These are phyloP conservation scores for Brachyptera putata DNA, from an alignment of 2,888 invertebrate species.

Conservation along the genomic window DNA sequence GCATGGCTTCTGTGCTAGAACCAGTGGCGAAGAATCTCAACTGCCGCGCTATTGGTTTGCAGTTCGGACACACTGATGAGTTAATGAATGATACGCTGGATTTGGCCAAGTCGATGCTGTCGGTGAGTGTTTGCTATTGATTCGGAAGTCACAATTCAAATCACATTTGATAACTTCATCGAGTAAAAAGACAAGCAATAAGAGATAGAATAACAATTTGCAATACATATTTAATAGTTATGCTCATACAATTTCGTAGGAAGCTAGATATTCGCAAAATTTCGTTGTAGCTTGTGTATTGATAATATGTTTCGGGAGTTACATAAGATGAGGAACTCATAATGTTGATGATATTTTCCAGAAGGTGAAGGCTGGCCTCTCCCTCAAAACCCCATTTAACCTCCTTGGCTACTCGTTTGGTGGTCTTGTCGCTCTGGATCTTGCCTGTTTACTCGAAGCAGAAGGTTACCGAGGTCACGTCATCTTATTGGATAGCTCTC, in stretches of 20 bases:
- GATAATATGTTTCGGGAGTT: too few relatives aligned
- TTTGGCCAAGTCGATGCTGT: neutral
- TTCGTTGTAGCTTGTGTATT: too few relatives aligned
- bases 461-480: neutral
- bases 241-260: too few relatives aligned
- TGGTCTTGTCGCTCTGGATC: neutral
- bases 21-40: neutral
- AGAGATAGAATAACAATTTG: too few relatives aligned
- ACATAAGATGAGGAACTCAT: too few relatives aligned
- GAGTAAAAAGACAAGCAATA: too few relatives aligned
- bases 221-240: too few relatives aligned
- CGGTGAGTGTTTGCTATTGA: neutral
- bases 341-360: too few relatives aligned
- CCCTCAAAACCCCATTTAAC: neutral
- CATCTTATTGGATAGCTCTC: neutral
- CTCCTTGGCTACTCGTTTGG: conserved; percentile 2
- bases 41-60: neutral
- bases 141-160: too few relatives aligned
- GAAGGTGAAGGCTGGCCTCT: neutral
- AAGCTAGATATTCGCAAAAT: too few relatives aligned
- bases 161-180: too few relatives aligned
- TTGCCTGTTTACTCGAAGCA: neutral
- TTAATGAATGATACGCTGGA: neutral
- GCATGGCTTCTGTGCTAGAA: neutral
- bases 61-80: neutral